A percentile compares a stretch with the other conserved stretches of the same genome.
Evolutionary conservation across 1,140 invertebrate species (phyloP).

Genomic region (Temnothorax nylanderi): DNA sequence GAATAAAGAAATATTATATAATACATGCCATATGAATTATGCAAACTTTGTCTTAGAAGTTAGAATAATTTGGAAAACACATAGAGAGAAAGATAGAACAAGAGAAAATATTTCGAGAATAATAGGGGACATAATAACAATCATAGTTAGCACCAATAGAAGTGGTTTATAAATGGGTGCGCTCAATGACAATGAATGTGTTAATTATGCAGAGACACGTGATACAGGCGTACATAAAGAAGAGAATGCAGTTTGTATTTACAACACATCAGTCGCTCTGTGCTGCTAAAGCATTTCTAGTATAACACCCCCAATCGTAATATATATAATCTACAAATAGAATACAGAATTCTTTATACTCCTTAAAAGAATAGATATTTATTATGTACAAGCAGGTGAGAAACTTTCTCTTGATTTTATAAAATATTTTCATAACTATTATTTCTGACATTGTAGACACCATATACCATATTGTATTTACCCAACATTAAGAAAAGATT

Average conservation of each 20-base stretch:
- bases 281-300: conserved; percentile 50
- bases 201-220: conserved; percentile 57
- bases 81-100: conserved; percentile 34
- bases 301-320: neutral
- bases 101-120: conserved; percentile 35
- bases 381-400: neutral
- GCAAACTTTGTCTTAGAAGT: conserved; percentile 44
- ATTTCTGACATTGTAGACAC: conserved; percentile 1
- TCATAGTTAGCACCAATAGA: conserved; percentile 46
- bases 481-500: conserved; percentile 32
- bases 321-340: conserved; percentile 19
- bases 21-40: conserved; percentile 60
- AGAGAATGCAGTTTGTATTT: conserved; percentile 46
- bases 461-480: conserved; percentile 51
- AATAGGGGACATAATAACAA: neutral
- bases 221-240: conserved; percentile 41
- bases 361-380: neutral
- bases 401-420: neutral
- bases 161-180: conserved; percentile 24
- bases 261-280: conserved; percentile 31
- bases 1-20: conserved; percentile 48
- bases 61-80: conserved; percentile 42
- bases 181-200: conserved; percentile 69
- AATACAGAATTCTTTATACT: conserved; percentile 22
- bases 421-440: neutral